These are phyloP conservation scores for Tor tambroides DNA, from an alignment of 2,113 vertebrate genomes.

Conservation along the genomic window DNA sequence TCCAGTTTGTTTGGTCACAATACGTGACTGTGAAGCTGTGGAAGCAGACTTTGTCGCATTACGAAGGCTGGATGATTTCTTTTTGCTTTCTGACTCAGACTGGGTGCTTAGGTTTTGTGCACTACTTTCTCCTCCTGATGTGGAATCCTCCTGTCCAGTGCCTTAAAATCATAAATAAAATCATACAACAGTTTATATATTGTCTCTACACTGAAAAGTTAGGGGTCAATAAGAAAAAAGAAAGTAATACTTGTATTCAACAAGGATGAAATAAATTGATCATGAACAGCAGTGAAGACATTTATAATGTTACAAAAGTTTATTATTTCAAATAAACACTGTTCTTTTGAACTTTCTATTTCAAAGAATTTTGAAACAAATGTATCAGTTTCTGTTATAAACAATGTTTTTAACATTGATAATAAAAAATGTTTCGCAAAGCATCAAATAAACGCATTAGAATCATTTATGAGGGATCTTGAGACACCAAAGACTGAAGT, in stretches of 20 bases:
- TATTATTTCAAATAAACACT: neutral
- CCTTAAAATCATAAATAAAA: slow-evolving; percentile 67
- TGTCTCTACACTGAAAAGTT: neutral
- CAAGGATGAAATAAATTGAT: neutral
- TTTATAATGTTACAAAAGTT: neutral
- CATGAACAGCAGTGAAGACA: neutral
- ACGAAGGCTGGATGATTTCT: slow-evolving; percentile 58
- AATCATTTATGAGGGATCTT: neutral
- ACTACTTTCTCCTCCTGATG: slow-evolving; percentile 34
- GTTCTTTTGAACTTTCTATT: neutral
- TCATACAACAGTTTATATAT: neutral
- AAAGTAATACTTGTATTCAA: neutral
- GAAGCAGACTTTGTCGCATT: slow-evolving; percentile 57
- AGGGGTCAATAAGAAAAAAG: too few relatives aligned
- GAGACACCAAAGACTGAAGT: neutral
- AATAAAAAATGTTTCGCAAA: neutral
- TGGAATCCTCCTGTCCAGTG: slow-evolving; percentile 67
- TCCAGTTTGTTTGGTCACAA: neutral
- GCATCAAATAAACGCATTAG: neutral
- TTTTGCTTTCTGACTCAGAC: slow-evolving; percentile 62
- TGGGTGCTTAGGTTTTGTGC: slow-evolving; percentile 56
- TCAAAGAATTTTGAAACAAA: neutral
- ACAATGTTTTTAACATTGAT: neutral
- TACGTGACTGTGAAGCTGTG: neutral
- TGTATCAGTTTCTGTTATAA: too few relatives aligned